Percentiles rank a stretch among this genome's conserved stretches.
phyloP scores from a whole-genome alignment of 2,113 vertebrate genomes.

The Mus pahari region DNA sequence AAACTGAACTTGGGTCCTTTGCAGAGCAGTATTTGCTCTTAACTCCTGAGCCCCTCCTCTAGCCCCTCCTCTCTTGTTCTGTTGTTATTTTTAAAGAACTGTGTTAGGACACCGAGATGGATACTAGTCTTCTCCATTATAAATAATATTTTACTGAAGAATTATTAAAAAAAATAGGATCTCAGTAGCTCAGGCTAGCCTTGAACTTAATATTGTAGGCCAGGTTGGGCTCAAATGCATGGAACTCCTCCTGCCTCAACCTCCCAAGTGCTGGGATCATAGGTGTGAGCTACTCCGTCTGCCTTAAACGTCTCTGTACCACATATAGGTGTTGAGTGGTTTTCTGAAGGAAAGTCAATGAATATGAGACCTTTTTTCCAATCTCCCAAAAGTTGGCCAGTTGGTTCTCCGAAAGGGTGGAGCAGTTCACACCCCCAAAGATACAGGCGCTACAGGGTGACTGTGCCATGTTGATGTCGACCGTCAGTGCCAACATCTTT shows the following conservation, averaged over 20 bases:
- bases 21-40: neutral
- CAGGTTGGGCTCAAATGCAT: neutral
- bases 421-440: neutral
- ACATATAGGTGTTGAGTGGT: neutral
- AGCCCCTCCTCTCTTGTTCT: neutral
- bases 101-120: neutral
- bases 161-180: neutral
- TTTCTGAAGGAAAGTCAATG: neutral
- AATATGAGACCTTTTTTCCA: neutral
- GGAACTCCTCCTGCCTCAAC: neutral
- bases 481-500: neutral
- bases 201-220: neutral
- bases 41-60: neutral
- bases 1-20: neutral
- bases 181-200: neutral
- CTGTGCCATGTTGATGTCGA: neutral
- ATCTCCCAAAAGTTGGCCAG: neutral
- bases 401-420: neutral
- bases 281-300: neutral
- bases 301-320: neutral
- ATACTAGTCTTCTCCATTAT: neutral
- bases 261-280: neutral
- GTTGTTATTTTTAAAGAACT: neutral
- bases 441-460: neutral
- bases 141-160: constrained; percentile 9